phyloP scores from a whole-genome alignment of 2,888 invertebrate species.

The Ashinkailepas kermadecensis region DNA sequence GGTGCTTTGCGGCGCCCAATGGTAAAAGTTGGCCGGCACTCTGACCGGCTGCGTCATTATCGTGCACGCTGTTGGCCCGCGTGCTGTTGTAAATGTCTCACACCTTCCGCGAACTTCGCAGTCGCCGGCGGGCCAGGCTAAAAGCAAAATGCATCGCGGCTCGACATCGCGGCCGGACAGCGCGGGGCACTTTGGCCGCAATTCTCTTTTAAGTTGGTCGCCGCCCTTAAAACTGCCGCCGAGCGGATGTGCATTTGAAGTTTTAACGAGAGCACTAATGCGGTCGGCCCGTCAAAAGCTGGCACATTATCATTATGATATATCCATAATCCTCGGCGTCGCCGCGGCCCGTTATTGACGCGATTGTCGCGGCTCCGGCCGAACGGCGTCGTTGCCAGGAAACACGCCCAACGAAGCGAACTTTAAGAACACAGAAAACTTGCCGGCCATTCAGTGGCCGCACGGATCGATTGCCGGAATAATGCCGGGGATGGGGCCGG shows the following conservation, averaged over 20 bases:
- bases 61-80: not conserved
- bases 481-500: not conserved
- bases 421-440: not conserved
- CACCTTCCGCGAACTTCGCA: not conserved
- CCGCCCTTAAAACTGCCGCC: not conserved
- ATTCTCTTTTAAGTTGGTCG: not conserved
- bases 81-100: not conserved
- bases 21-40: no score
- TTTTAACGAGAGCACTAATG: not conserved
- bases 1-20: no score
- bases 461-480: not conserved
- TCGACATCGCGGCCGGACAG: no score
- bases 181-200: not conserved
- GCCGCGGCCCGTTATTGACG: not conserved
- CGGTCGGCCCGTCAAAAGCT: not conserved
- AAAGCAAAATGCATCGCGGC: not conserved
- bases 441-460: not conserved
- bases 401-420: not conserved
- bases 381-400: not conserved
- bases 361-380: not conserved
- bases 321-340: not conserved
- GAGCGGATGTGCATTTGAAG: not conserved
- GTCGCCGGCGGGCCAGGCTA: not conserved
- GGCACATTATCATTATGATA: not conserved
- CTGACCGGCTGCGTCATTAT: not conserved